Conservation (phyloP, 2,888 invertebrate species). For the Laothoe populi region DNA sequence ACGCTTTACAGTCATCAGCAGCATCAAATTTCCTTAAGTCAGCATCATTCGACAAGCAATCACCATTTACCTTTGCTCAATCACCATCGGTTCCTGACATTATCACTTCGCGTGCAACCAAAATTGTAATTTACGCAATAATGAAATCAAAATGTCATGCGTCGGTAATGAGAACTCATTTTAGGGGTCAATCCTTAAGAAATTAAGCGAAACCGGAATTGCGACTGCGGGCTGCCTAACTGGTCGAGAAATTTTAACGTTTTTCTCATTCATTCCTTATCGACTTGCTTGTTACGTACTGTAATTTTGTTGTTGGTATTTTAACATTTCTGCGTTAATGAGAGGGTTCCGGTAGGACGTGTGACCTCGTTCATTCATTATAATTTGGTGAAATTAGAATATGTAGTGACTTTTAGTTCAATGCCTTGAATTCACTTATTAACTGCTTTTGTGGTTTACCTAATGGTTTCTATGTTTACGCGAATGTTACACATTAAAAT, state of each 20-base stretch:
- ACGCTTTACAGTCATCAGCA: background rate
- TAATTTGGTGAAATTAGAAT: constrained; percentile 8
- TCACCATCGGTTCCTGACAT: constrained; percentile 23
- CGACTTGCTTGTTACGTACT: constrained; percentile 23
- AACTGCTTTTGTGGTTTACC: no score
- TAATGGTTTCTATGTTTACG: no score
- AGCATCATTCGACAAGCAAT: background rate
- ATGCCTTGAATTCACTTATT: no score
- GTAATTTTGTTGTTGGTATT: constrained; percentile 17
- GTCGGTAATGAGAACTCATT: constrained; percentile 43
- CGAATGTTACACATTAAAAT: no score
- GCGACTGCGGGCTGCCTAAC: constrained; percentile 27
- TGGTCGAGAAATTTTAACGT: constrained; percentile 10
- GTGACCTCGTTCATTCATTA: constrained; percentile 22
- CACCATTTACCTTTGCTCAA: constrained; percentile 22
- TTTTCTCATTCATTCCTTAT: constrained; percentile 27
- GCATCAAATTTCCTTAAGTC: constrained; percentile 8
- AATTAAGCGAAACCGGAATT: constrained; percentile 56
- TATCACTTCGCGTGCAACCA: background rate
- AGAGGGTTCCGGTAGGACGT: background rate
- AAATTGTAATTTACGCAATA: constrained; percentile 34
- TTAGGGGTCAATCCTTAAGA: constrained; percentile 53
- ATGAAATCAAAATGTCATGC: constrained; percentile 45
- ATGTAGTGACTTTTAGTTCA: background rate
- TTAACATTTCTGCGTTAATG: constrained; percentile 7